These are phyloP conservation scores for Apogon talboti DNA, from an alignment of 2,797 vertebrate species.

Conservation along the genomic window DNA sequence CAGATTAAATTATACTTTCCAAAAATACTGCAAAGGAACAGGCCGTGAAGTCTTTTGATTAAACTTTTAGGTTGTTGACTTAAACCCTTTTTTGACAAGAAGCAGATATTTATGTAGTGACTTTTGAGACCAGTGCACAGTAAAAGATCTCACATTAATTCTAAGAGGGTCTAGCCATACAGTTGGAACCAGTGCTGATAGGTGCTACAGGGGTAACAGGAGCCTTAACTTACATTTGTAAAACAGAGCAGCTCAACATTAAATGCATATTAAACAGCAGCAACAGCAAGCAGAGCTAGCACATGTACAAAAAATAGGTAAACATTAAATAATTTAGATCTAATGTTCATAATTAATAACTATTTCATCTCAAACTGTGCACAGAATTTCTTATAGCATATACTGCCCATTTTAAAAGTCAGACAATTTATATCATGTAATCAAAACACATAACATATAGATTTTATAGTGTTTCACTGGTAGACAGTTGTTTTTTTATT, in stretches of 20 bases:
- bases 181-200: constrained; percentile 49
- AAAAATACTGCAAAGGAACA: constrained; percentile 30
- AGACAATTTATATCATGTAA: neutral
- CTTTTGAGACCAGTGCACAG: constrained; percentile 55
- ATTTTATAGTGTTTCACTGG: neutral
- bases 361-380: constrained; percentile 6
- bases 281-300: constrained; percentile 73
- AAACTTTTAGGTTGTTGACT: constrained; percentile 35
- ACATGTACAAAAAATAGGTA: constrained; percentile 59
- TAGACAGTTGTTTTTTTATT: neutral
- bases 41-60: constrained; percentile 20
- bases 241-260: constrained; percentile 46
- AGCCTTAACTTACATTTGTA: constrained; percentile 28
- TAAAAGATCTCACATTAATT: constrained; percentile 48
- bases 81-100: constrained; percentile 26
- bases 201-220: constrained; percentile 5
- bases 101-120: constrained; percentile 51
- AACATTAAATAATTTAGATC: constrained; percentile 24
- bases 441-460: neutral
- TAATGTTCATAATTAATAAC: neutral
- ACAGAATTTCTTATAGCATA: neutral
- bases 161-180: constrained; percentile 41
- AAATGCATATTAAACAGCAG: constrained; percentile 67
- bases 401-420: neutral
- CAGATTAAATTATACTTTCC: constrained; percentile 44